Conservation (phyloP, 2,113 vertebrate species). For the Porphyrio hochstetteri region DNA sequence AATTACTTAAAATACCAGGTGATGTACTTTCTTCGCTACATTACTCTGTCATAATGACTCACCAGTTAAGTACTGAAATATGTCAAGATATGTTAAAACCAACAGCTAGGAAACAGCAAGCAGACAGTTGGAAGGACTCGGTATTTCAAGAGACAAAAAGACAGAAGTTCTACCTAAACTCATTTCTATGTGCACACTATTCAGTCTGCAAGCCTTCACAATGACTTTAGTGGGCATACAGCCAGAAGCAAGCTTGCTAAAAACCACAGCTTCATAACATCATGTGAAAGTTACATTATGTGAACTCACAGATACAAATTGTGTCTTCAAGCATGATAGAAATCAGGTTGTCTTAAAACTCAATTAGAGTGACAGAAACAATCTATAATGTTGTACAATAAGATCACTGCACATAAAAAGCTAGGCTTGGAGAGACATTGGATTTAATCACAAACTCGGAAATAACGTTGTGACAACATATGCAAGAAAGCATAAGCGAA, state of each 20-base stretch:
- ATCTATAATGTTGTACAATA: background rate
- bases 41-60: background rate
- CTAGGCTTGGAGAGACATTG: background rate
- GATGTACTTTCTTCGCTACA: background rate
- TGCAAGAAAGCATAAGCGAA: background rate
- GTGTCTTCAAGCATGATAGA: background rate
- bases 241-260: background rate
- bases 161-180: background rate
- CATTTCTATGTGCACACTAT: background rate
- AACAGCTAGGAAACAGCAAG: constrained; percentile 17
- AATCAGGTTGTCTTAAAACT: background rate
- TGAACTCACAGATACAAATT: background rate
- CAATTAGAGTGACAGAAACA: background rate
- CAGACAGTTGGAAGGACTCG: background rate
- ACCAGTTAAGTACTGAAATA: background rate
- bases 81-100: background rate
- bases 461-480: background rate
- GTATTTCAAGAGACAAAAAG: background rate
- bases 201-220: background rate
- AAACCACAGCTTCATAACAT: background rate
- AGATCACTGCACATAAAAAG: background rate
- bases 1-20: background rate
- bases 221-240: background rate
- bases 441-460: background rate
- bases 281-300: background rate